A percentile compares a stretch with the other conserved stretches of the same genome.
Evolutionary conservation across 2,888 invertebrate species (phyloP).

Genomic region (Pollenia griseotomentosa): DNA sequence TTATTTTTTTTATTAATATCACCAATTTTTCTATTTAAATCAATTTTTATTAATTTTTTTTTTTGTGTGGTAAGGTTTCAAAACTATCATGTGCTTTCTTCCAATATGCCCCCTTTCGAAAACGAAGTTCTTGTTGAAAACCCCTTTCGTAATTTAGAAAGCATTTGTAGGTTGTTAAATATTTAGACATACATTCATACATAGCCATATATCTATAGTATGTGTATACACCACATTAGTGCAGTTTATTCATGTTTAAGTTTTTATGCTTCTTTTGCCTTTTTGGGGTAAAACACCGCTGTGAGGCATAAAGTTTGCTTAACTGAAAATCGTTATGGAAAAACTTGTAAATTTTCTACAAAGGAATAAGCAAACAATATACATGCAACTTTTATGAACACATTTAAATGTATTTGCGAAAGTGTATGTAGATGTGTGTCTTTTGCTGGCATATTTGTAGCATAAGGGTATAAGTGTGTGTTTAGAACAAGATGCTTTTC

Average conservation of each 20-base stretch:
- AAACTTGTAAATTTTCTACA: conserved; percentile 51
- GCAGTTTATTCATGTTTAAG: neutral
- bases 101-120: no score
- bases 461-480: neutral
- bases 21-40: no score
- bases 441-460: neutral
- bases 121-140: no score
- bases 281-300: conserved; percentile 56
- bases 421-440: neutral
- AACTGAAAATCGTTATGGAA: conserved; percentile 55
- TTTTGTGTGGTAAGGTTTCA: no score
- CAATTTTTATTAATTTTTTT: no score
- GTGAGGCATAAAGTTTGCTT: conserved; percentile 58
- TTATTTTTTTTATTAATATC: no score
- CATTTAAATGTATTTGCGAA: neutral
- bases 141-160: conserved; percentile 1
- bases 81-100: no score
- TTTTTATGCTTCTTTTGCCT: conserved; percentile 42
- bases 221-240: neutral
- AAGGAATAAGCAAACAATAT: conserved; percentile 41
- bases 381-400: neutral
- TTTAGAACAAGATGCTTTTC: conserved; percentile 69
- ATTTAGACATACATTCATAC: neutral
- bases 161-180: neutral
- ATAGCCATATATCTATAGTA: neutral